Evolutionary conservation across 2,113 vertebrate genomes (phyloP).

Genomic region (Sphaerodactylus townsendi): DNA sequence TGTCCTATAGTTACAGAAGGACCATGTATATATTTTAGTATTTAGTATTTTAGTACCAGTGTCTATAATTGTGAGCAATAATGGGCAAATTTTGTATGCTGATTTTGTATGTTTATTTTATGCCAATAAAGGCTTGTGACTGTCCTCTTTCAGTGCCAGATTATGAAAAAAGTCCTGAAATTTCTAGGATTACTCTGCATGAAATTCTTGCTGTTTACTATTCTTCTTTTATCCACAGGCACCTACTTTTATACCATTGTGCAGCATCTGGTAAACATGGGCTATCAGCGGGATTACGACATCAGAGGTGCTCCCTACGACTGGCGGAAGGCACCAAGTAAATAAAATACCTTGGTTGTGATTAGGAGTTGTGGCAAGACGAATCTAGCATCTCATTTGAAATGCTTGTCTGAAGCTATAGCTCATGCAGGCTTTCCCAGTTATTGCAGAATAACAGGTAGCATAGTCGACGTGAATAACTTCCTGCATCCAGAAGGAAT

Average conservation of each 20-base stretch:
- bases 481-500: not conserved
- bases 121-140: too few species aligned
- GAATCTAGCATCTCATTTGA: not conserved
- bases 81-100: too few species aligned
- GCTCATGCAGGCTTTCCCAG: not conserved
- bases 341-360: slow-evolving; percentile 37
- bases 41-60: too few species aligned
- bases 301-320: slow-evolving; percentile 95
- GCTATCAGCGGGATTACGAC: slow-evolving; percentile 88
- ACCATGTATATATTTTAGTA: too few species aligned
- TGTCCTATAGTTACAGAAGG: too few species aligned
- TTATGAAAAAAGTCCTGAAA: not conserved
- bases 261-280: slow-evolving; percentile 87
- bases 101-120: not conserved
- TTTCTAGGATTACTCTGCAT: not conserved
- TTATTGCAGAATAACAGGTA: not conserved
- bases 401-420: not conserved
- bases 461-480: not conserved
- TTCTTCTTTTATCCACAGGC: slow-evolving; percentile 74
- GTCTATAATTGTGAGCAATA: too few species aligned
- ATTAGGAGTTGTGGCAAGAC: not conserved
- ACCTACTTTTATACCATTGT: slow-evolving; percentile 94
- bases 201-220: not conserved
- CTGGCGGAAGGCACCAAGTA: slow-evolving; percentile 97
- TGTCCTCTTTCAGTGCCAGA: not conserved